phyloP scores from a whole-genome alignment of 2,113 vertebrate genomes.

The Rousettus leschenaultii region DNA sequence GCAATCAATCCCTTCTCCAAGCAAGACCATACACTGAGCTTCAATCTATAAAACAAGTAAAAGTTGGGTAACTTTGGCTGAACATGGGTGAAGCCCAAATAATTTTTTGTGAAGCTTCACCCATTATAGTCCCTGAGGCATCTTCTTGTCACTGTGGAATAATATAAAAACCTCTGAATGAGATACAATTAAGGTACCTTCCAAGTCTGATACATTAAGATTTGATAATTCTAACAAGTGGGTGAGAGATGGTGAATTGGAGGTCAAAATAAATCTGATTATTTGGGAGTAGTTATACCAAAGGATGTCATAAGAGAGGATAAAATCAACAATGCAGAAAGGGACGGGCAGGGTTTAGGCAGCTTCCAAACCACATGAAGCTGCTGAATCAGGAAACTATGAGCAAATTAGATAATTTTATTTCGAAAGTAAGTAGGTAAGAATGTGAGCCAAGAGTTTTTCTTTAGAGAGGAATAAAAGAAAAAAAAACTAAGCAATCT shows the following conservation, averaged over 20 bases:
- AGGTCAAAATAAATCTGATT: not conserved
- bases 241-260: not conserved
- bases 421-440: not conserved
- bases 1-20: not conserved
- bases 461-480: not conserved
- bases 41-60: not conserved
- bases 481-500: not conserved
- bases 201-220: not conserved
- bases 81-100: not conserved
- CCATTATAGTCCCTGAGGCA: not conserved
- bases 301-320: not conserved
- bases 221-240: not conserved
- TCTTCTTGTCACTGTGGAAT: not conserved
- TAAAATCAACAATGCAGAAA: not conserved
- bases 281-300: not conserved
- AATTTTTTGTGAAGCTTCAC: not conserved
- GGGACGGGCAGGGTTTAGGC: not conserved
- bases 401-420: not conserved
- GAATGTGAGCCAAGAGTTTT: not conserved
- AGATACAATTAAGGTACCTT: not conserved
- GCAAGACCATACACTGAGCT: not conserved
- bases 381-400: not conserved
- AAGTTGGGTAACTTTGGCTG: not conserved
- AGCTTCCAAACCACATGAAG: not conserved
- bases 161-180: not conserved